phyloP scores from a whole-genome alignment of 2,113 vertebrate species.

The Boleophthalmus pectinirostris region DNA sequence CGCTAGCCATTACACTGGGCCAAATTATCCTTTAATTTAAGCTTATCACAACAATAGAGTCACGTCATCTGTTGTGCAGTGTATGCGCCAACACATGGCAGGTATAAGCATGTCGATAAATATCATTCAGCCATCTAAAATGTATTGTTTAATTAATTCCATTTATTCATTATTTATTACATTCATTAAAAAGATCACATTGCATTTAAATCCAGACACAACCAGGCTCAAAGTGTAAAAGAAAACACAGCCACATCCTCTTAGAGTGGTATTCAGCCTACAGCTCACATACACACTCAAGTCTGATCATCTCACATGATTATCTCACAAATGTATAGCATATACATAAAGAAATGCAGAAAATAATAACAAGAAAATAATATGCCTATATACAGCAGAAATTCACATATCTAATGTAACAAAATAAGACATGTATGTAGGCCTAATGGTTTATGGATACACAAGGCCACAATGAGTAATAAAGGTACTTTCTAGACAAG shows the following conservation, averaged over 20 bases:
- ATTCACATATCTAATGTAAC: neutral
- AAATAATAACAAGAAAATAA: conserved; percentile 21
- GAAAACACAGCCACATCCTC: conserved; percentile 18
- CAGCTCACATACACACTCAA: neutral
- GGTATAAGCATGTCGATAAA: no score
- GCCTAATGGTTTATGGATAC: conserved; percentile 14
- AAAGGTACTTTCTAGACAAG: neutral
- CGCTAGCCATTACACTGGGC: neutral
- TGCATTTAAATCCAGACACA: conserved; percentile 5
- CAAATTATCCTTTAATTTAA: neutral
- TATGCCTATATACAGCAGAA: conserved; percentile 35
- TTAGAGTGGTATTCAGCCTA: neutral
- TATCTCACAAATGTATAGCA: neutral
- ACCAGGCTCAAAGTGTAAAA: conserved; percentile 14
- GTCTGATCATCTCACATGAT: neutral
- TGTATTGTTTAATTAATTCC: conserved; percentile 4
- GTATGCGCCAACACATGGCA: no score
- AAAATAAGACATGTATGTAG: neutral
- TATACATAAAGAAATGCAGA: conserved; percentile 26
- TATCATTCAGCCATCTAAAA: no score
- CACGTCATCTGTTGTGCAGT: no score
- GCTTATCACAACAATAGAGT: neutral
- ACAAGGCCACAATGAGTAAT: conserved; percentile 29
- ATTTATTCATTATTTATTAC: conserved; percentile 33
- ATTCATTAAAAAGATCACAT: conserved; percentile 11